phyloP scores from a whole-genome alignment of 2,113 vertebrate species.

The Bettongia penicillata region DNA sequence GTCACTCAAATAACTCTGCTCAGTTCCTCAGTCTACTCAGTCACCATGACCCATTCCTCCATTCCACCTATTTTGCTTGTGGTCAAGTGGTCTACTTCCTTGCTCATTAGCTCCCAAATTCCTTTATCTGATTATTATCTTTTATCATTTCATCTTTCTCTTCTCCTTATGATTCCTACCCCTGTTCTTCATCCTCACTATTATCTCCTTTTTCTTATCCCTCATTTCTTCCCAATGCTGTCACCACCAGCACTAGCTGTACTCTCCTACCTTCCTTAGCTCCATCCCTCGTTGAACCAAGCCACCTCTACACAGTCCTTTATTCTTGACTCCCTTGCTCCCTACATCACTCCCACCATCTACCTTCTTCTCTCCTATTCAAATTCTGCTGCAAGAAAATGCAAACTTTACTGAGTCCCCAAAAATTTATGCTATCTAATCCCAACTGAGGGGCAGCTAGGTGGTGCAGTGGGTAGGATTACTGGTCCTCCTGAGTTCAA shows the following conservation, averaged over 20 bases:
- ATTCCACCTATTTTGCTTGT: background rate
- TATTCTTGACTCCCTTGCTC: background rate
- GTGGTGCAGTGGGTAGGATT: background rate
- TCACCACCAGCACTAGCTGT: background rate
- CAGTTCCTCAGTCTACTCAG: background rate
- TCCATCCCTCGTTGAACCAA: background rate
- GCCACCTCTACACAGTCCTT: background rate
- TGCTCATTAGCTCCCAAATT: background rate
- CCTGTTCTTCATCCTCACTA: background rate
- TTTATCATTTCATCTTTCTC: background rate
- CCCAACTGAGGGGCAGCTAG: background rate
- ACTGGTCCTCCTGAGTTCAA: background rate
- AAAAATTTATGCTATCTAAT: background rate
- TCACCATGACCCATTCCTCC: background rate
- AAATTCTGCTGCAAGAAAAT: background rate
- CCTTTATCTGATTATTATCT: background rate
- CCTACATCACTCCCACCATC: background rate
- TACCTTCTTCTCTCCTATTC: background rate
- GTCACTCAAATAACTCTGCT: background rate
- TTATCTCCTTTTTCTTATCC: background rate
- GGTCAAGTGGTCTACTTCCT: background rate
- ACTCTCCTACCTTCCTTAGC: background rate
- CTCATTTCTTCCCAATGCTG: background rate
- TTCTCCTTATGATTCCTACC: background rate
- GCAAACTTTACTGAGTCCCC: background rate